Base-by-base conservation (phyloP, 2,888 invertebrate genomes). In the Habroteleia sp. region DNA sequence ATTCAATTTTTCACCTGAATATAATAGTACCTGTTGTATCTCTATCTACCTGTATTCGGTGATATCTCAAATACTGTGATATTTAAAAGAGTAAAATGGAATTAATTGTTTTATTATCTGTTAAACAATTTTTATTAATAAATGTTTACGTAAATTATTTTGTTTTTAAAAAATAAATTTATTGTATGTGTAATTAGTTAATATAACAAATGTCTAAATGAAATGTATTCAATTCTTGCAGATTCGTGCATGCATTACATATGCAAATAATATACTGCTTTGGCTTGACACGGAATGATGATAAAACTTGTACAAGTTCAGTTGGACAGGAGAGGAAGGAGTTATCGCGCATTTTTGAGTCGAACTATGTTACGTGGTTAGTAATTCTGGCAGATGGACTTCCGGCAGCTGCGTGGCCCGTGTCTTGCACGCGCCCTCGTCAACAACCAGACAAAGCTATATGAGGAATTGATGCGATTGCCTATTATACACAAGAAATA, bases 351-450 rank as follows among this genome's bases (percentile, higher is more conserved):
- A 62, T 62, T 50, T 66, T 60, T 10, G 71, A 75, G 74, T 66
- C 80, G 52, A 79, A 77, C 80, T 77, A 66, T 76, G 74, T 63
- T 74, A 78, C 68, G 78, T 77, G 80, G 81, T 79, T 82, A 81
- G 80, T 81, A 82, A 78, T 78, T 72, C 80, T 76, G 83, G 83
- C 85, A 85, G 86, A 85, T 86, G 86, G 84, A 85, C 84, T 86
- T 86, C 86, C 86, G 86, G 85, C 86, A 86, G 86, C 85, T 86
- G 86, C 78, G 60, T 81, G 79, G 80, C 81, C 58, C 74, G 82
- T 80, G 81, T 84, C 84, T 83, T 83, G 83, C 85, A 86, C 85
- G 84, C 85, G 84, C 81, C 81, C 82, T 80, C 78, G 58, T 52
- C 65, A 72, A 44, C 77, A 56, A 68, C 44, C 76, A 10, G 52